Evolutionary conservation across 1,140 invertebrate species (phyloP).

Genomic region (Octopus bimaculoides): DNA sequence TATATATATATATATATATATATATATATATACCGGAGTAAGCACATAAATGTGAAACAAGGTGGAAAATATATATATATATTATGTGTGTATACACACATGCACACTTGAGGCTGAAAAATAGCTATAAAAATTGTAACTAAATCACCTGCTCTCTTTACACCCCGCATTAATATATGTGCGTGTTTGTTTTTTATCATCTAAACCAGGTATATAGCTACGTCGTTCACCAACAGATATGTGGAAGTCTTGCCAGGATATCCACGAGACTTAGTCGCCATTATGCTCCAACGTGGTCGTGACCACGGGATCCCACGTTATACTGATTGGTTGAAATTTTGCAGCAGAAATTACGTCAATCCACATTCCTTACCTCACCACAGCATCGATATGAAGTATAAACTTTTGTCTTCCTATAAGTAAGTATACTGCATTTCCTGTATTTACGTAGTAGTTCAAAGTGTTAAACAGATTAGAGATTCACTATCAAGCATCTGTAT

Average conservation of each 20-base stretch:
- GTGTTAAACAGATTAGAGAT: background rate
- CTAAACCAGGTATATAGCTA: too few species aligned
- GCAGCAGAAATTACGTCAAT: slow-evolving; percentile 71
- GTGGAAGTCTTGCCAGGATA: background rate
- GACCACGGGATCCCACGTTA: slow-evolving; percentile 92
- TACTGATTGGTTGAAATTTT: slow-evolving; percentile 77
- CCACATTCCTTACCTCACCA: slow-evolving; percentile 82
- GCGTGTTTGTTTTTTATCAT: too few species aligned
- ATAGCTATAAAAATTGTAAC: too few species aligned
- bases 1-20: too few species aligned
- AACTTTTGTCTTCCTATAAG: slow-evolving; percentile 74
- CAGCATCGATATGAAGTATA: slow-evolving; percentile 68
- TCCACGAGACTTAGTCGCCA: slow-evolving; percentile 77
- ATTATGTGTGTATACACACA: too few species aligned
- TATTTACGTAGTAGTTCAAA: background rate
- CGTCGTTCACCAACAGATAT: background rate
- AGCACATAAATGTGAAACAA: too few species aligned
- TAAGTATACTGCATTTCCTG: slow-evolving; percentile 76
- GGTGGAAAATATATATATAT: too few species aligned
- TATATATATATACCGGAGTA: too few species aligned
- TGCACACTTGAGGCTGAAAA: too few species aligned
- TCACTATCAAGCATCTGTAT: background rate
- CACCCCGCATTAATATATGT: too few species aligned
- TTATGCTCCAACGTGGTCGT: slow-evolving; percentile 90
- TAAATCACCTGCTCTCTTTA: too few species aligned